Evolutionary conservation across 2,888 invertebrate species (phyloP), one percentile per base, ranked within the genome.

Genomic region (Andrena praecox): DNA sequence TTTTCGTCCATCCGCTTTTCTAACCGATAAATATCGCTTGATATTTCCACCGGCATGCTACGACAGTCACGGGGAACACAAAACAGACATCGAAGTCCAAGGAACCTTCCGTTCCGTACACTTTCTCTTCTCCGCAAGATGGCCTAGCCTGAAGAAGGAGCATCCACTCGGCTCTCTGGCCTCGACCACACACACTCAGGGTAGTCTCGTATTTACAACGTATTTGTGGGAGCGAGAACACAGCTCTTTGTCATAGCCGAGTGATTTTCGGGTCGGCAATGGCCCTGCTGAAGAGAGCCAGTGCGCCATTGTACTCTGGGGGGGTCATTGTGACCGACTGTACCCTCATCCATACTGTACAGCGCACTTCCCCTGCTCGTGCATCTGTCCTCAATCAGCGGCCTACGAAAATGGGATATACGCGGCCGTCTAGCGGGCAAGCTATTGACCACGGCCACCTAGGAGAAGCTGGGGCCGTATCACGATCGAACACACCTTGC

Each of bases 321-420:
- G 84, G 91, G 91, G 91, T 93, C 92, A 92, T 93, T 92, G 92
- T 91, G 89, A 89, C 89, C 86, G 85, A 84, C 83, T 87, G 90
- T 91, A 91, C 92, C 93, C 93, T 91, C 90, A 90, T 91, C 86
- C 89, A 83, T 88, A 87, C 86, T 90, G 90, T 86, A 89, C 89
- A 89, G 87, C 89, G 90, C 91, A 91, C 92, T 90, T 89, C 91
- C 91, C 92, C 92, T 89, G 67, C 87, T 89, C 88, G 91, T 93
- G 93, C 93, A 94, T 94, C 93, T 94, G 93, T 93, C 93, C 93
- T 90, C 93, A 94, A 94, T 94, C 93, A 94, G 89, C 92, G 90
- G 85, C 89, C 91, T 86, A 91, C 90, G 91, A 93, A 93, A 93
- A 93, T 93, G 91, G 91, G 90, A 91, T 90, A 90, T 90, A 89